Evolutionary conservation across 1,140 invertebrate species (phyloP), one percentile per base, ranked within the genome.

Genomic region (Microplitis demolitor): DNA sequence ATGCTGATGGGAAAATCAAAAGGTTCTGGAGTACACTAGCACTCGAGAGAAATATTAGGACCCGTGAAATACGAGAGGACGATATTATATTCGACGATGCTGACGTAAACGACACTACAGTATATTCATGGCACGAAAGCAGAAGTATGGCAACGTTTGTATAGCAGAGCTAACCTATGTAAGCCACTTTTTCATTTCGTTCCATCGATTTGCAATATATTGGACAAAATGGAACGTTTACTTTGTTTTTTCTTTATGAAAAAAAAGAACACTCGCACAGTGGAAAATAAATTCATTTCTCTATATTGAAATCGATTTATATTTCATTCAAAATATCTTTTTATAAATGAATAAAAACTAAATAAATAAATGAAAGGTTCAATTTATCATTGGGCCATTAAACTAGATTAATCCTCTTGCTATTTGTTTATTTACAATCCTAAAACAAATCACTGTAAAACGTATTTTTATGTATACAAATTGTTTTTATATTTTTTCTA

Each of bases 61-160:
- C 66, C 13, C 72, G 77, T 82, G 78, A 77, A 79, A 80, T 79
- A 79, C 67, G 76, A 77, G 39, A 45, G 77, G 35, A 37, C 76
- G 70, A 77, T 80, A 79, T 81, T 78, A 77, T 76, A 71, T 72
- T 74, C 62, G 62, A 4, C 54, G 34, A 31, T 56, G 71, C 63
- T 62, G 73, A 70, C 71, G 64, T 66, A 72, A 72, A 72, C 56
- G 63, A 69, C 60, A 45, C n/a, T 66, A 8, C 39, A 45, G 39
- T 45, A 56, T 56, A 73, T 76, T 71, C 70, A 71, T 71, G 71
- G 67, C 69, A 62, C 35, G 34, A 39, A 11, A 45, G 39, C 24
- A 24, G 24, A 11, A 45, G 39, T 45, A 45, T 11, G 39, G 24
- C 34, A 64, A 50, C 50, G 53, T 69, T 62, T 63, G 50, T 66